Base-by-base conservation (phyloP, 1,140 invertebrate species). In the Meloidogyne chitwoodi region DNA sequence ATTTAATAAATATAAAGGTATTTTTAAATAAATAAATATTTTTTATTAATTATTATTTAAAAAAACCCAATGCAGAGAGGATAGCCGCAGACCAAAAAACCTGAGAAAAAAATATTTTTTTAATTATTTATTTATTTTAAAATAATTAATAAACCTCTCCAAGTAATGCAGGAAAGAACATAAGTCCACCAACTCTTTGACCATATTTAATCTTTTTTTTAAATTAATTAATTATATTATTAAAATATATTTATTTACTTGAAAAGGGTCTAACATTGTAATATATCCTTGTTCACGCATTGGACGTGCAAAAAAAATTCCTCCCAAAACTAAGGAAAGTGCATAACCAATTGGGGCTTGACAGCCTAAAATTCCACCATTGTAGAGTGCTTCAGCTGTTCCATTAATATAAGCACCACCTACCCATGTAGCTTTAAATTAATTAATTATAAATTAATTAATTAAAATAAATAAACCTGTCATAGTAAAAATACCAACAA, bases 381-480 rank as follows among this genome's bases (percentile, higher is more conserved):
- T 94, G 89, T 95, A 97, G 79, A 97, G 93, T 5, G 92, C 93
- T 89, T 98, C 95, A 2, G 96, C 95, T 66, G 96, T 97, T 77
- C 96, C 96, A 88, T 98, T 98, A 86, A 98, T 98, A 89, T 98
- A 98, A 38, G 95, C 96, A 44, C 96, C 96, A 74, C 96, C 96
- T 19, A 98, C 95, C 96, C 96, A 83, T 22, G 82, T 84, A n/a
- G 81, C 81, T 83, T 29, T 63, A 83, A 26, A 34, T 71, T 56
- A 56, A n/a, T 8, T n/a, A 56, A n/a, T n/a, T 44, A 44, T 44
- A 16, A 44, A 44, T 38, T 5, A 27, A 19, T 74, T 72, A 8
- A 68, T 38, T 61, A 16, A 34, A 44, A 71, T 29, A 26, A 24
- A 62, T 85, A 89, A 88, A 94, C 93, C 93, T 88, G 95, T 98